Base-by-base conservation (phyloP, 2,797 vertebrate species). In the Sebastes aleutianus region DNA sequence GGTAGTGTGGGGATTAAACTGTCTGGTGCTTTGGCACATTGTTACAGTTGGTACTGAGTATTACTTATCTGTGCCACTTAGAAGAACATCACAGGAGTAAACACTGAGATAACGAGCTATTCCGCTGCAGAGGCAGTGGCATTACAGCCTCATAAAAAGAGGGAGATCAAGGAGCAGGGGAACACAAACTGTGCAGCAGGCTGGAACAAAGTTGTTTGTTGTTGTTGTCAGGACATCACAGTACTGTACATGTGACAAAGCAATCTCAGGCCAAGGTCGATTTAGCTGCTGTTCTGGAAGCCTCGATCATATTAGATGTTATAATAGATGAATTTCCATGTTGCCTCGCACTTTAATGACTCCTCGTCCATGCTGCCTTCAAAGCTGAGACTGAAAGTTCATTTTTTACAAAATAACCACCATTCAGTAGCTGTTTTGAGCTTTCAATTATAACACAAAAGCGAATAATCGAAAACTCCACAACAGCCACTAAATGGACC, bases 21-120 rank as follows among this genome's bases (percentile, higher is more conserved):
- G 73, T 73, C 84, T 82, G 70, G 4, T 70, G 58, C 61, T 71
- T 79, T 75, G 39, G 43, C 29, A 70, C 34, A 22, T 22, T 67
- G 10, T 26, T 70, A 20, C 20, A 64, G 34, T n/a, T 11, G 9
- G 13, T 64, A 61, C 50, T 22, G 63, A 56, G 10, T 66, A 56
- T 76, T 31, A 66, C 27, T 83, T 58, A 43, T 53, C 24, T 56
- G 8, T 26, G 29, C 26, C 34, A 56, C 61, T 59, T 13, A 31
- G 67, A 56, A 34, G 20, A 31, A 34, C n/a, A 50, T 70, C 57
- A 69, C 16, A 69, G 27, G 66, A 2, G 39, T 11, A 47, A 32
- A 79, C 22, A 47, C 27, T 22, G 43, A 50, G 29, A 3, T 69
- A 58, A 69, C 5, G 13, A 80, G 67, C 8, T 50, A 13, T 36